Base-by-base conservation (phyloP, 2,888 invertebrate genomes). In the Rhamphomyia laevipes region DNA sequence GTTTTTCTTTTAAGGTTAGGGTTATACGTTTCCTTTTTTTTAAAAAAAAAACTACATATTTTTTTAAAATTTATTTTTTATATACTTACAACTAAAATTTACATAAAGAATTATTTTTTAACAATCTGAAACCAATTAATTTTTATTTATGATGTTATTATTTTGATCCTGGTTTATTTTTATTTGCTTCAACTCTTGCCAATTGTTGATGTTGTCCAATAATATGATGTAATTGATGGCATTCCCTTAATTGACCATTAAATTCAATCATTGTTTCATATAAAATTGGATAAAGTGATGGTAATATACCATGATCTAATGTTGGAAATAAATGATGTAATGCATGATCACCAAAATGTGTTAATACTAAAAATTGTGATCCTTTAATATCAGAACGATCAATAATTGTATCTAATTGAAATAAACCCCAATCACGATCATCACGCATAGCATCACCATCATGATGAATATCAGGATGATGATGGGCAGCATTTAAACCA, bases 241-340 rank as follows among this genome's bases (percentile, higher is more conserved):
- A 73, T 37, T 68, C 68, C 6, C 66, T 56, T n/a, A 70, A 31
- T 6, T 70, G 55, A 1, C 62, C 60, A 53, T 69, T 65, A 52
- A 70, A 71, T 47, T 70, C 61, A 4, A 64, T 60, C n/a, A 69
- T 51, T 1, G 69, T 70, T 54, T 70, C 53, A 38, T 64, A 66
- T 1, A 71, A 58, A 12, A 75, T 74, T 0, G 82, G 79, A 61
- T 82, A 77, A 4, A 88, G 70, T 45, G 80, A 74, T 10, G 77
- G 75, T 13, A 90, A 66, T 50, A 82, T 76, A 0, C 78, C 80
- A 59, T 89, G 88, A 63, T 89, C 89, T 31, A 90, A 59, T 0
- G 86, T 84, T 0, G 89, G 89, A 58, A 89, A 82, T 17, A 89
- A 70, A 66, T 90, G 90, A 64, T 90, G 89, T 2, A 89, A 69